Base-by-base conservation (phyloP, 2,888 invertebrate species). In the Apotomis betuletana region DNA sequence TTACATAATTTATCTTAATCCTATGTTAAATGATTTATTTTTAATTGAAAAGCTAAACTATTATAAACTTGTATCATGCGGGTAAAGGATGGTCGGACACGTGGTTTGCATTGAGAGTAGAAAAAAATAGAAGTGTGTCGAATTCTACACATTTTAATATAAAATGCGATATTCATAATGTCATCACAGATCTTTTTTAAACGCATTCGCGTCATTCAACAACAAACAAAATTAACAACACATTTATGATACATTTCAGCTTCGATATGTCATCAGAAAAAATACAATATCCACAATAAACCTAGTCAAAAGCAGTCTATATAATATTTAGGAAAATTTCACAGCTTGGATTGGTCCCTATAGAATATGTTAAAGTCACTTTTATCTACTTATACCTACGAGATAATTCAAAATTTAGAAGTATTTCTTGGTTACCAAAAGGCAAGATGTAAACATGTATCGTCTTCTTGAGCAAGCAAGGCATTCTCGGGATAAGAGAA, bases 141-240 rank as follows among this genome's bases (percentile, higher is more conserved):
- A 77, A 78, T 80, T 77, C 79, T 70, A 79, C 90, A 92, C 91
- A 92, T 92, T 92, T 92, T 92, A 92, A 92, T 92, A 89, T 90
- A 91, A 92, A 92, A 92, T 90, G 92, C 87, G 72, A 15, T 36
- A 44, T 38, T 58, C 41, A 90, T 83, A 69, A 61, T 49, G 78
- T 79, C 80, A 91, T 91, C 90, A 91, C 91, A 92, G 90, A 88
- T 89, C 81, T 82, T 70, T 77, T 75, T 41, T 27, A 57, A 55
- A 65, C 57, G 46, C 55, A 65, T 57, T 15, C 6, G 73, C 63
- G 71, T 75, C 69, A 70, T 65, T 73, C 79, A 81, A 77, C 77
- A 78, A 80, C 76, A 78, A 75, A 67, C 58, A 70, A 67, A 52
- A 58, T 60, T 59, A 70, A 74, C 67, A 70, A 70, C 67, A 74